Conservation (phyloP, 1,140 invertebrate genomes). For the Lanistes nyassanus region DNA sequence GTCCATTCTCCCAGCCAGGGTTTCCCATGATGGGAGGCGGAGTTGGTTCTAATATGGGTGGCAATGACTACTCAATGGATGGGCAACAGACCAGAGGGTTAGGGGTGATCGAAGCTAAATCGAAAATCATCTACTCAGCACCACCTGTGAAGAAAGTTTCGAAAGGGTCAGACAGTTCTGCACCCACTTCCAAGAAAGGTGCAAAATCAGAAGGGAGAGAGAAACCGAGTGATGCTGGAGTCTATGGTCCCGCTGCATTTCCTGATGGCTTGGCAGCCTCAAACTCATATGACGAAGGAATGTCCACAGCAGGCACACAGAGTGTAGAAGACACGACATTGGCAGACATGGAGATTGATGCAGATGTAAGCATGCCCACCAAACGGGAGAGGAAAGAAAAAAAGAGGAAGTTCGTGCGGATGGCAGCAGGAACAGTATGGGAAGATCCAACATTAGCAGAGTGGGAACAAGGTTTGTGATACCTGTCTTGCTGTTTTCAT, state of each 20-base stretch:
- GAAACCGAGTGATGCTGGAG: constrained; percentile 7
- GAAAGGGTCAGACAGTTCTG: constrained; percentile 43
- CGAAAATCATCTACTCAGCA: constrained; percentile 60
- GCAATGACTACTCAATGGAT: background rate
- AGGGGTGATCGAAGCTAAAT: constrained; percentile 48
- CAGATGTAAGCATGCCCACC: background rate
- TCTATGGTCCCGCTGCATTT: background rate
- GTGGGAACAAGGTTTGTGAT: constrained; percentile 82
- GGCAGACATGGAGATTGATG: constrained; percentile 21
- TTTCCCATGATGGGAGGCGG: constrained; percentile 21
- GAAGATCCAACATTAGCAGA: constrained; percentile 90
- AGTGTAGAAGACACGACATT: constrained; percentile 19
- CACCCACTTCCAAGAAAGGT: constrained; percentile 59
- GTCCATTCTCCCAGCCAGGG: constrained; percentile 23
- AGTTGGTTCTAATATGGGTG: background rate
- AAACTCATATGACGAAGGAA: background rate
- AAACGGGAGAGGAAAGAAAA: constrained; percentile 73
- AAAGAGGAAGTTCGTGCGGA: constrained; percentile 82
- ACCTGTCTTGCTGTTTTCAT: background rate
- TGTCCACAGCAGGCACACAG: background rate
- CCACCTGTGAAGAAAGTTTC: constrained; percentile 47
- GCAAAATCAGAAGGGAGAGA: constrained; percentile 64
- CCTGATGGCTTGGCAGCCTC: background rate
- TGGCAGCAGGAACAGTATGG: constrained; percentile 93
- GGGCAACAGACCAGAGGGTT: background rate